phyloP scores from a whole-genome alignment of 2,888 invertebrate species.

The Cenopis cana region DNA sequence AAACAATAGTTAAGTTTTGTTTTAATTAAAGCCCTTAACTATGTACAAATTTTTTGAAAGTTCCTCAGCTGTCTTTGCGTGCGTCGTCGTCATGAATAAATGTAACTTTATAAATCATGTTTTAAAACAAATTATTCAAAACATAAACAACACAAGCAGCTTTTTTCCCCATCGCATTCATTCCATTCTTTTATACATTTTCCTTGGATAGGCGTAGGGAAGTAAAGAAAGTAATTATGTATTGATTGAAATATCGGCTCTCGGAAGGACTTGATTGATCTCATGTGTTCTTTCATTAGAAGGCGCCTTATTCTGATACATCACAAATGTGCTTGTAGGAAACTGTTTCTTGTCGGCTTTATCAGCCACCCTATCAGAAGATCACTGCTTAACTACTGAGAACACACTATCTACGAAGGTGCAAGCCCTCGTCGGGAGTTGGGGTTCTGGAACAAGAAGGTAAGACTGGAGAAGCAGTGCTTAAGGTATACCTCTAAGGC shows the following conservation, averaged over 20 bases:
- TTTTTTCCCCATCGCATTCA: neutral
- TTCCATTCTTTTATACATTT: neutral
- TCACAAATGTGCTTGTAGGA: neutral
- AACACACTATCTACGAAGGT: too few species aligned
- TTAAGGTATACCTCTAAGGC: too few species aligned
- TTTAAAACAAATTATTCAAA: neutral
- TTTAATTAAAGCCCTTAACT: too few species aligned
- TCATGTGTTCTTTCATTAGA: conserved; percentile 35
- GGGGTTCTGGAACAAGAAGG: too few species aligned
- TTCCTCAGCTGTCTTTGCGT: too few species aligned
- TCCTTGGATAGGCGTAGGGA: neutral
- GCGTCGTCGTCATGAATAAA: neutral
- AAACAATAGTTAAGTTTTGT: too few species aligned
- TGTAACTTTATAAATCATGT: neutral
- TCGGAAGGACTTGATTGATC: conserved; percentile 33
- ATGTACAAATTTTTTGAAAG: too few species aligned
- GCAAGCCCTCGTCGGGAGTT: too few species aligned
- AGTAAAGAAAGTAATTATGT: conserved; percentile 23
- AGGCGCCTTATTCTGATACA: conserved; percentile 6
- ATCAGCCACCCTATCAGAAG: neutral
- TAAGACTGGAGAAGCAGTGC: too few species aligned
- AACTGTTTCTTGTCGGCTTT: neutral
- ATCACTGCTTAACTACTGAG: neutral
- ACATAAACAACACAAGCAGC: neutral
- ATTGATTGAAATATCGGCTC: conserved; percentile 20